Evolutionary conservation across 2,888 invertebrate species (phyloP).

Genomic region (Trisateles emortualis): DNA sequence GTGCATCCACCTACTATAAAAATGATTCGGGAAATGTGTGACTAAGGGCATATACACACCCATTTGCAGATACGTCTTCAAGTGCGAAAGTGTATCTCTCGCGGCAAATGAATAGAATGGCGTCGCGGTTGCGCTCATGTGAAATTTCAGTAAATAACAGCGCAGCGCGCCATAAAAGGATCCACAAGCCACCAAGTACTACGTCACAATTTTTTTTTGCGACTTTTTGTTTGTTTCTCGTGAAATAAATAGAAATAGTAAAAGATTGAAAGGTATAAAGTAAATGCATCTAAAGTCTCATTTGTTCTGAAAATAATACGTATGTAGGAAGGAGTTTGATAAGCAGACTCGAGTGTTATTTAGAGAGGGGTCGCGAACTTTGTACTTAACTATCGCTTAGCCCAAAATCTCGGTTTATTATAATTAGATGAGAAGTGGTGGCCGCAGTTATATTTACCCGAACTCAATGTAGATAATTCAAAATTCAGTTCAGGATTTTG

Average conservation of each 20-base stretch:
- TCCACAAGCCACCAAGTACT: not conserved
- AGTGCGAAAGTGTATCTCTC: too few species aligned
- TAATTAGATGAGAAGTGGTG: too few species aligned
- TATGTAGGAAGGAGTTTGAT: not conserved
- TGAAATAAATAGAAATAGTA: not conserved
- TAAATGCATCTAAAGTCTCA: constrained; percentile 1
- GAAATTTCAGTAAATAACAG: too few species aligned
- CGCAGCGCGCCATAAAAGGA: not conserved
- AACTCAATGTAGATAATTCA: too few species aligned
- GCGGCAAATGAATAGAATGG: too few species aligned
- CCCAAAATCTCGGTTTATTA: not conserved
- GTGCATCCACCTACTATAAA: not conserved
- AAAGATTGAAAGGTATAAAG: not conserved
- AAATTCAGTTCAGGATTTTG: too few species aligned
- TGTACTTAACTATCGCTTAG: not conserved
- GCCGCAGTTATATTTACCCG: too few species aligned
- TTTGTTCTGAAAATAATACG: not conserved
- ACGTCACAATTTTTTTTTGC: not conserved
- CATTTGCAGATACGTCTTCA: too few species aligned
- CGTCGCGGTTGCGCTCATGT: too few species aligned
- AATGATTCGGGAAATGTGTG: not conserved
- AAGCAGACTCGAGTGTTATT: not conserved
- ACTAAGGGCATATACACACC: too few species aligned
- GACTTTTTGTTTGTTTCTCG: too few species aligned
- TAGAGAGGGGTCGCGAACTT: constrained; percentile 7